Conservation (phyloP, 2,113 vertebrate genomes). For the Otus sunia region DNA sequence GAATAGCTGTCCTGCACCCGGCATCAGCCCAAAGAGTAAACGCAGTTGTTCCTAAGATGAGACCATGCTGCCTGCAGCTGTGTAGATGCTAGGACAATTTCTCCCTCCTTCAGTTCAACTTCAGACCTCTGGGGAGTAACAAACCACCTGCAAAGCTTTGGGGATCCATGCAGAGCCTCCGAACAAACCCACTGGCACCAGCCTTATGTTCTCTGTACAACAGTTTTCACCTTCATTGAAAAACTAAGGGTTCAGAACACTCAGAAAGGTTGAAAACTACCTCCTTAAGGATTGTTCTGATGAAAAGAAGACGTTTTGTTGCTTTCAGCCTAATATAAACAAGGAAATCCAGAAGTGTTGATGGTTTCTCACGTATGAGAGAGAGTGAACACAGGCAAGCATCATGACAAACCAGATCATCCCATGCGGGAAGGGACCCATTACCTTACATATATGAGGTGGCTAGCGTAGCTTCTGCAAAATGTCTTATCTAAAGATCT, state of each 20-base stretch:
- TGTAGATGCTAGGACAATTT: neutral
- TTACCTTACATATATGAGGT: neutral
- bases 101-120: neutral
- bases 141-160: neutral
- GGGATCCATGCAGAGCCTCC: fast-evolving
- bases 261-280: neutral
- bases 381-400: neutral
- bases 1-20: neutral
- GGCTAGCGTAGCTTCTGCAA: neutral
- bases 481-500: neutral
- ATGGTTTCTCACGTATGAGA: neutral
- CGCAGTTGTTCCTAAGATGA: neutral
- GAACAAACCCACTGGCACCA: neutral
- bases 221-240: neutral
- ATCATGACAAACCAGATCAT: neutral
- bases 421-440: neutral
- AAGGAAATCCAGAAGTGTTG: neutral
- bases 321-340: neutral
- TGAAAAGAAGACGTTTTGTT: neutral
- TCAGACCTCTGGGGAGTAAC: neutral
- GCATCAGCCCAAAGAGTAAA: neutral
- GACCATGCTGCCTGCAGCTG: neutral
- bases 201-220: neutral
- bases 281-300: neutral
- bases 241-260: neutral